Conservation (phyloP, 2,113 vertebrate genomes). For the Rhagologus leucostigma region DNA sequence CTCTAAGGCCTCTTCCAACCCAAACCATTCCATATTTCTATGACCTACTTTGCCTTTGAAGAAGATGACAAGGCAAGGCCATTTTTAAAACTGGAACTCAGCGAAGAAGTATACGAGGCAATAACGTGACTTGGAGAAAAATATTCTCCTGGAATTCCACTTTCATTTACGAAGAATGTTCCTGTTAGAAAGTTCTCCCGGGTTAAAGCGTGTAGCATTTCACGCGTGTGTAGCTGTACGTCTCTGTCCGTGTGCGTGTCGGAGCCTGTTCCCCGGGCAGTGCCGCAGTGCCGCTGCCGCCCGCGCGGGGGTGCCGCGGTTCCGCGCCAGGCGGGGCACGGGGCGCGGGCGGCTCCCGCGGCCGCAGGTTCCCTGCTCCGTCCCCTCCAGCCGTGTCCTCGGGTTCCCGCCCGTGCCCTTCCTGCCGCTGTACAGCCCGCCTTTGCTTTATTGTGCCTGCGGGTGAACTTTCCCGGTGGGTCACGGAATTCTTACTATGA, state of each 20-base stretch:
- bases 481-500: neutral
- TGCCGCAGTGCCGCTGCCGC: neutral
- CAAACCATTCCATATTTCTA: neutral
- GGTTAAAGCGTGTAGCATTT: accelerated
- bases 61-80: neutral
- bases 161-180: neutral
- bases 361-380: neutral
- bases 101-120: neutral
- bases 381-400: accelerated
- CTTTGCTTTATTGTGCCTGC: neutral
- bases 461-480: neutral
- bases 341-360: neutral
- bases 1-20: neutral
- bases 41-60: neutral
- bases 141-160: accelerated
- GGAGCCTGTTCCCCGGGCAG: accelerated
- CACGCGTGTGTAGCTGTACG: accelerated
- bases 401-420: neutral
- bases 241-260: accelerated
- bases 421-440: accelerated
- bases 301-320: neutral
- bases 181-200: accelerated
- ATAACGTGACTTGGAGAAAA: no score
- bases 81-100: neutral
- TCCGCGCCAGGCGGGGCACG: neutral